A percentile compares a stretch with the other conserved stretches of the same genome.
Conservation (phyloP, 1,140 invertebrate species). For the Aphaenogaster floridana region DNA sequence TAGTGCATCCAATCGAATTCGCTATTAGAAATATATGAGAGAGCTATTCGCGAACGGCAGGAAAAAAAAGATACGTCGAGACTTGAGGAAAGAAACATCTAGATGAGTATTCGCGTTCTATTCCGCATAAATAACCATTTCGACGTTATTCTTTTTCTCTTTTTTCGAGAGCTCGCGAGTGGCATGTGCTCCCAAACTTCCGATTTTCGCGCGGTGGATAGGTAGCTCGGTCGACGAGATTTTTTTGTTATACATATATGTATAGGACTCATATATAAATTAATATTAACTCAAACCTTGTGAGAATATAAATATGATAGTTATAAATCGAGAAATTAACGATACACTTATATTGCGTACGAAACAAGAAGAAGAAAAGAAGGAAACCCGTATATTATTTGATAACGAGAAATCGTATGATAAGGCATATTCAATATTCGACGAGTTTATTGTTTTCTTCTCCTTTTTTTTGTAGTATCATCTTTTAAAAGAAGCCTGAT, state of each 20-base stretch:
- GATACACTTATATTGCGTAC: slow-evolving; percentile 74
- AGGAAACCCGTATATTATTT: slow-evolving; percentile 79
- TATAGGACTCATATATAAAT: slow-evolving; percentile 75
- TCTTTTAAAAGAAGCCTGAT: slow-evolving; percentile 79
- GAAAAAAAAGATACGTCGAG: not conserved
- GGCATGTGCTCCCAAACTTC: not conserved
- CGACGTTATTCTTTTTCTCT: slow-evolving; percentile 10
- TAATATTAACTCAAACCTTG: slow-evolving; percentile 76
- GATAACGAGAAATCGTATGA: slow-evolving; percentile 70
- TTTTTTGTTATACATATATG: slow-evolving; percentile 56
- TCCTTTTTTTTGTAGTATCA: slow-evolving; percentile 65
- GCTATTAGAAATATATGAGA: not conserved
- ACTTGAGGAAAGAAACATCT: not conserved
- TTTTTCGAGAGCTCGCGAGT: not conserved
- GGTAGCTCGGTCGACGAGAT: slow-evolving; percentile 9
- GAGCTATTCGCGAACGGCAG: slow-evolving; percentile 1
- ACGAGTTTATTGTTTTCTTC: slow-evolving; percentile 69
- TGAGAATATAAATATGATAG: slow-evolving; percentile 77
- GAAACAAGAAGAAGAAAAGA: slow-evolving; percentile 71
- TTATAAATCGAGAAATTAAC: slow-evolving; percentile 73
- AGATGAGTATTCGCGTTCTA: slow-evolving; percentile 3
- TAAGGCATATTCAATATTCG: slow-evolving; percentile 78
- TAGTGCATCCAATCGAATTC: too few relatives aligned
- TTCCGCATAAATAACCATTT: slow-evolving; percentile 6
- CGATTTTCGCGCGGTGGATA: slow-evolving; percentile 54